Evolutionary conservation across 2,797 vertebrate genomes (phyloP), one percentile per base, ranked within the genome.

Genomic region (Perodicticus potto): DNA sequence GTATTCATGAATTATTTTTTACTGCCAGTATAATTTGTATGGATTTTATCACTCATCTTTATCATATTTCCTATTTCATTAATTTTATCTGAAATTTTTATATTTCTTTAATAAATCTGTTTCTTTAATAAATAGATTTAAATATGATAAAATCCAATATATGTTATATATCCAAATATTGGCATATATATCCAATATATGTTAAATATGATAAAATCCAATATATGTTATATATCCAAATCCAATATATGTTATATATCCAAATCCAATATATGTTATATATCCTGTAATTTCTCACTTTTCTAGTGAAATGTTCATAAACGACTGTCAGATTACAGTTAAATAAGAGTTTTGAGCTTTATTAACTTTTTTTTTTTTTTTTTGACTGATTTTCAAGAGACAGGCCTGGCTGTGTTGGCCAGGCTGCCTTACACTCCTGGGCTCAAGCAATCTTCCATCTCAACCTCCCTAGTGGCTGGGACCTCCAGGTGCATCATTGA

Each of bases 91-190:
- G 29, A 74, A 43, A 63, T 89, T 59, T 85, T 91, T 40, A 59
- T 22, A 8, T 61, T 95, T 95, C 77, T 93, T 89, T 86, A 70
- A 81, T 72, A 91, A 89, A 81, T 86, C 49, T 49, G 13, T 61
- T 95, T 95, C 77, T 93, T 89, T 86, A 70, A 81, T 72, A 91
- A 89, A 81, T 78, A 90, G 37, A 57, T 12, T 49, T 84, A 78
- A 80, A 73, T 80, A 80, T 63, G 43, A 83, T 70, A 87, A 89
- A 87, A 94, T 45, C 45, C 10, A 45, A 45, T 45, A 45, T 45
- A 45, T 45, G 45, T 10, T 45, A 45, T 63, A 73, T 23, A 76
- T 69, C 25, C 13, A 63, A 80, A n/a, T n/a, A n/a, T n/a, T n/a
- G n/a, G n/a, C n/a, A n/a, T n/a, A n/a, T n/a, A n/a, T n/a, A 86